These are phyloP conservation scores for Ceratoteleas bidentatus DNA, from an alignment of 1,140 invertebrate genomes.

Conservation along the genomic window DNA sequence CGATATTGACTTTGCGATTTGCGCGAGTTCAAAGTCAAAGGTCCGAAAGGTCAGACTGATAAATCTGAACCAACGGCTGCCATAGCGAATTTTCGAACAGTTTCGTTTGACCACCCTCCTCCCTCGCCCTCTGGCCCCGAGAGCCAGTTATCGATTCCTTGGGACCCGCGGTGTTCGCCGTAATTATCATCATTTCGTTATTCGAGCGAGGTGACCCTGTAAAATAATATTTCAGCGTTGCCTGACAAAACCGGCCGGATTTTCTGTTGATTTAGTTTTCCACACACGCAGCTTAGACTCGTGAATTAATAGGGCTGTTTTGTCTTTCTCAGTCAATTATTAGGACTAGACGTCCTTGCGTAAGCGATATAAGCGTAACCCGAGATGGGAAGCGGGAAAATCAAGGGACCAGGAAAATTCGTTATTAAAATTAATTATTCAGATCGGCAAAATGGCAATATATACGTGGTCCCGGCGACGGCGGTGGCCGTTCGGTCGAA, in stretches of 20 bases:
- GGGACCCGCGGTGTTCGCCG: no score
- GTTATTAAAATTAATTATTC: conserved; percentile 81
- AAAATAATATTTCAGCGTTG: no score
- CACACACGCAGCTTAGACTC: conserved; percentile 16
- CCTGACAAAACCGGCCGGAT: background rate
- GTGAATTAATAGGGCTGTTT: conserved; percentile 44
- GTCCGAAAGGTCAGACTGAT: conserved; percentile 48
- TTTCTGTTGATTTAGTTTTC: conserved; percentile 9
- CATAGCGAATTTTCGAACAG: no score
- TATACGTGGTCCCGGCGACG: conserved; percentile 72
- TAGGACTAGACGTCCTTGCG: conserved; percentile 50
- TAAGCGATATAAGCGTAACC: conserved; percentile 33
- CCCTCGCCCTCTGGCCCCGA: no score
- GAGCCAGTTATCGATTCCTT: no score
- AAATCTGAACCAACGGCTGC: conserved; percentile 31
- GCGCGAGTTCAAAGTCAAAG: conserved; percentile 65
- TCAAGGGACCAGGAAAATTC: conserved; percentile 72
- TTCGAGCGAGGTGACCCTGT: no score
- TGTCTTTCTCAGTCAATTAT: conserved; percentile 33
- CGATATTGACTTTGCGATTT: conserved; percentile 63
- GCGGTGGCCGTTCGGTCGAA: conserved; percentile 76
- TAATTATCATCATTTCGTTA: no score
- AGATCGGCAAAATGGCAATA: conserved; percentile 79
- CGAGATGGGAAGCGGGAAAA: conserved; percentile 47
- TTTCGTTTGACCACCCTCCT: no score